Percentiles rank a stretch among this genome's conserved stretches.
Evolutionary conservation across 2,797 vertebrate species (phyloP).

Genomic region (Hydrophis major): DNA sequence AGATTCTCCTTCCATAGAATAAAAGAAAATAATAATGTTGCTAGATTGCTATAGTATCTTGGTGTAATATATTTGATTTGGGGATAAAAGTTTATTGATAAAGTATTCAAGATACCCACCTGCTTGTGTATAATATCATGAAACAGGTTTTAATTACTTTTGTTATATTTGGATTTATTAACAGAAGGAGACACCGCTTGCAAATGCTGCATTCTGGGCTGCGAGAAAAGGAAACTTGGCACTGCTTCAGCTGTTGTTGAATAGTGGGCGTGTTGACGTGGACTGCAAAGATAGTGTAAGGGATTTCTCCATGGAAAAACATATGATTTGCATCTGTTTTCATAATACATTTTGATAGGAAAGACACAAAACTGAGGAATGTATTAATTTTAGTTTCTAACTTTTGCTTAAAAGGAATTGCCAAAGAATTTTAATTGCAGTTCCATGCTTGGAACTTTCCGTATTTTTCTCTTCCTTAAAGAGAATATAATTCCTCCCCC

Average conservation of each 20-base stretch:
- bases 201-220: slow-evolving; percentile 97
- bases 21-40: neutral
- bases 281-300: slow-evolving; percentile 98
- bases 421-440: neutral
- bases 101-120: neutral
- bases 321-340: slow-evolving; percentile 59
- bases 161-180: slow-evolving; percentile 15
- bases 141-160: neutral
- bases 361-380: neutral
- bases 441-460: neutral
- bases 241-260: slow-evolving; percentile 91
- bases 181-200: slow-evolving; percentile 96
- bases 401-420: slow-evolving; percentile 21
- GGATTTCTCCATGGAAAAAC: slow-evolving; percentile 51
- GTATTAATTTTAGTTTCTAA: slow-evolving; percentile 2
- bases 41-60: neutral
- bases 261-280: slow-evolving; percentile 93
- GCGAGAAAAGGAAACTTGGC: slow-evolving; percentile 92
- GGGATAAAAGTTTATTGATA: neutral
- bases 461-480: neutral
- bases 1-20: neutral
- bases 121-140: neutral
- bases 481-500: neutral
- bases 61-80: neutral
- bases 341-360: slow-evolving; percentile 41